Conservation (phyloP, 2,113 vertebrate genomes). For the Mesitornis unicolor region DNA sequence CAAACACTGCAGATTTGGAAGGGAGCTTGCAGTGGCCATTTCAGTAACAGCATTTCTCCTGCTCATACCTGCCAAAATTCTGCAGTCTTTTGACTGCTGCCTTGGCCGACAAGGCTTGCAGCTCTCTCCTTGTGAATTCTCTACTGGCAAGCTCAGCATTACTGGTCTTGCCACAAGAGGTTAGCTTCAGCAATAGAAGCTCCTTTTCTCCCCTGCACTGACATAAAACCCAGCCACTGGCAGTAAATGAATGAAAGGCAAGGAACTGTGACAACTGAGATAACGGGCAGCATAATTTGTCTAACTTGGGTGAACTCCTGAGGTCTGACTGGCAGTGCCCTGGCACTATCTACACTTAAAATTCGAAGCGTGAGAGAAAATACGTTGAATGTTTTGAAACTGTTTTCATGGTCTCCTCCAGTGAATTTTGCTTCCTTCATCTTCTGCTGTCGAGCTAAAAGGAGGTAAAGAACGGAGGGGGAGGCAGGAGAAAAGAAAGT, state of each 20-base stretch:
- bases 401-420: neutral
- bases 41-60: neutral
- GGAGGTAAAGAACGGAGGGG: neutral
- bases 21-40: neutral
- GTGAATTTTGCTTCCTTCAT: neutral
- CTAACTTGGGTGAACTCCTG: slow-evolving; percentile 11
- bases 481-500: neutral
- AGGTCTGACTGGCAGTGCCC: slow-evolving; percentile 28
- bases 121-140: neutral
- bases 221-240: neutral
- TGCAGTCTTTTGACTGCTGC: neutral
- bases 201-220: neutral
- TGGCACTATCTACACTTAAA: neutral
- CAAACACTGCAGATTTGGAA: neutral
- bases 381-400: neutral
- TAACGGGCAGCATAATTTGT: neutral
- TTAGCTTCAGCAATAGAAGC: neutral
- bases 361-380: neutral
- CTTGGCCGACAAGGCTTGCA: neutral
- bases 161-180: neutral
- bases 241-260: slow-evolving; percentile 31
- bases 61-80: neutral
- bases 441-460: neutral
- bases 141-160: neutral
- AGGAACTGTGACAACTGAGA: slow-evolving; percentile 12